Evolutionary conservation across 2,797 vertebrate genomes (phyloP), one percentile per base, ranked within the genome.

Genomic region (Prunella strophiata): DNA sequence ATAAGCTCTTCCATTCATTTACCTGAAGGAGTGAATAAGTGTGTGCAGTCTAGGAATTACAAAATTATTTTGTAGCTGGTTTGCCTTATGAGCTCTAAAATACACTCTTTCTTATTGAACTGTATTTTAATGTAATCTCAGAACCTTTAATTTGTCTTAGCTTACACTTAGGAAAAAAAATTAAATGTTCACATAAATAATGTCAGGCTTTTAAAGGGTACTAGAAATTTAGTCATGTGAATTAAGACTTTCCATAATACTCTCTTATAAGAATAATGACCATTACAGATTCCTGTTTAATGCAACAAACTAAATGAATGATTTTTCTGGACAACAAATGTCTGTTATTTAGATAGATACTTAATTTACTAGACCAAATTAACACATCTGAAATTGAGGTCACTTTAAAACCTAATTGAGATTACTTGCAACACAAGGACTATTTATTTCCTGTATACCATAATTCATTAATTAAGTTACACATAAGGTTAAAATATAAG

Each of bases 351-450:
- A 93, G 22, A 71, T 14, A 96, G 86, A 51, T 84, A 96, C 70
- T 96, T 97, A 96, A 97, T 97, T 94, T 95, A 94, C 72, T n/a
- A 96, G 62, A 96, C 88, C 75, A 92, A 96, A 96, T 94, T 96
- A 97, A 94, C 89, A 96, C 81, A 93, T 72, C 62, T 92, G 91
- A 96, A 97, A 95, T 71, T 95, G 97, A 98, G 96, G 94, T 96
- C 94, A 96, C 80, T 96, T 94, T 92, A 96, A 93, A 88, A 93
- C 72, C 90, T 97, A 97, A 97, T 91, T 96, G 96, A 96, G 79
- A 97, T 89, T 84, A 93, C 71, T 96, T 97, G 88, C 90, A 97
- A 97, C 90, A 82, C 62, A 76, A 96, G 88, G 62, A 92, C 45
- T 91, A 96, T 96, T 97, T 97, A 95, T 97, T 97, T 88, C 50